Evolutionary conservation across 2,888 invertebrate genomes (phyloP), one percentile per base, ranked within the genome.

Genomic region (Drosophila tripunctata): DNA sequence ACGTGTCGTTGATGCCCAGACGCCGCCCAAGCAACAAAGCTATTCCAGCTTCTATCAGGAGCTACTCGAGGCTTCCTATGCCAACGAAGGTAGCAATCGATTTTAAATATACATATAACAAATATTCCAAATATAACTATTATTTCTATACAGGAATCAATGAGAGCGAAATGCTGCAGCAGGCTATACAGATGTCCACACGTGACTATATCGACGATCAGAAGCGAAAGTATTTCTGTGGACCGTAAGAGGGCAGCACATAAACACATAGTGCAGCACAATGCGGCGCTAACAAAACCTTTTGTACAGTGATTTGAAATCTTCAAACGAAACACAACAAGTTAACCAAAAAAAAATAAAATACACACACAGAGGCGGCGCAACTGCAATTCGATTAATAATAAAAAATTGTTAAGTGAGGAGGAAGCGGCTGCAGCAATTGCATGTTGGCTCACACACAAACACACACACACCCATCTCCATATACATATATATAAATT

Each of bases 151-250:
- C 19, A 83, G 83, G 83, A 19, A 61, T 89, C 12, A 90, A 87
- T 44, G 91, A 92, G 71, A 89, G 89, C 45, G 91, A 91, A 69
- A 91, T 92, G 92, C 78, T 92, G 35, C 90, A 91, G 69, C 90
- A 90, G 54, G 91, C 92, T 41, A 89, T 92, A 47, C 90, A 90
- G 78, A 88, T 91, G 84, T 91, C 91, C n/a, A 90, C 91, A 15
- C 89, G 90, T 24, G 91, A 91, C 68, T 91, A 91, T 69, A 89
- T 91, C 48, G 90, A 91, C 58, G 90, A 90, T 75, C 91, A 91
- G 52, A 90, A 90, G 71, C 88, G 91, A 8, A 91, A 91, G 72
- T 89, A 79, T 77, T 77, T 88, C 12, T 82, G 83, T 60, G 86
- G 89, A 24, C 89, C 89, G 75, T 89, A 90, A 89, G 19, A n/a